Conservation (phyloP, 2,888 invertebrate genomes). For the Scaptomyza cyrtandrae region DNA sequence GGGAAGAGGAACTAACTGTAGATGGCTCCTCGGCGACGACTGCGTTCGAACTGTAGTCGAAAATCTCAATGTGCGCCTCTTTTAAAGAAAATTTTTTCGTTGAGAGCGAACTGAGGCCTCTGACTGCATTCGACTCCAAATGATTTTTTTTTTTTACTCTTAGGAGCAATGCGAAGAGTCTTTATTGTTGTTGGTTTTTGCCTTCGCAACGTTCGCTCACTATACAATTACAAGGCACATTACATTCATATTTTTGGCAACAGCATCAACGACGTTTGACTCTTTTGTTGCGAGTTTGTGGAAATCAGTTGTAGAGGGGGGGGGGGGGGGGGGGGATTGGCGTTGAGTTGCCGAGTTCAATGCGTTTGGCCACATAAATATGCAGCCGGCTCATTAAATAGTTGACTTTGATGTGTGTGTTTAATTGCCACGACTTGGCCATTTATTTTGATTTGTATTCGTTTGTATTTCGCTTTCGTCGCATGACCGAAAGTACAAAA, state of each 20-base stretch:
- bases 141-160: conserved; percentile 48
- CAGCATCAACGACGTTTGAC: conserved; percentile 30
- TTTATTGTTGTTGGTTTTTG: conserved; percentile 12
- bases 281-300: conserved; percentile 15
- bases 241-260: conserved; percentile 9
- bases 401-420: conserved; percentile 50
- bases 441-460: conserved; percentile 22
- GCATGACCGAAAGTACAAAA: conserved; percentile 66
- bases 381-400: conserved; percentile 60
- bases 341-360: conserved; percentile 59
- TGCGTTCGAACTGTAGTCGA: conserved; percentile 76
- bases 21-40: conserved; percentile 72
- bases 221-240: conserved; percentile 40
- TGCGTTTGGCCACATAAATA: conserved; percentile 59
- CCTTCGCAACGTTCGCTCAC: conserved; percentile 12
- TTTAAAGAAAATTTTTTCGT: conserved; percentile 78
- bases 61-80: conserved; percentile 57
- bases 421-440: conserved; percentile 49
- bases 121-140: conserved; percentile 34
- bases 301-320: conserved; percentile 21
- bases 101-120: conserved; percentile 40
- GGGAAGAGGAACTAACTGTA: conserved; percentile 12
- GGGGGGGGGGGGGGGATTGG: conserved; percentile 9
- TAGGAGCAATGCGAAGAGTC: conserved; percentile 48
- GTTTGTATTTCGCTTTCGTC: conserved; percentile 26